Conservation (phyloP, 2,113 vertebrate species). For the Nymphicus hollandicus region DNA sequence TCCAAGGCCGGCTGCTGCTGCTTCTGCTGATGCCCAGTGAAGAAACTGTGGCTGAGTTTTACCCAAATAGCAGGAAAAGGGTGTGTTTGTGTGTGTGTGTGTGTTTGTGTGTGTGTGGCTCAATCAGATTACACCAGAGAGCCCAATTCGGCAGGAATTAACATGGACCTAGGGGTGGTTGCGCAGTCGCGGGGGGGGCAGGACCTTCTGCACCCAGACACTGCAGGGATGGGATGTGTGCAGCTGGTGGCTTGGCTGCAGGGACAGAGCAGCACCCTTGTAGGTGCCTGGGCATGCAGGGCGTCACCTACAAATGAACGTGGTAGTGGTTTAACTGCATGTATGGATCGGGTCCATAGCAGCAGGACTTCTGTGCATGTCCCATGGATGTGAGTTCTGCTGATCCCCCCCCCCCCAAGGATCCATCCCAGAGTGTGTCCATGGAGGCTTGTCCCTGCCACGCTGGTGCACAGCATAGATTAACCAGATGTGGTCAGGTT, state of each 20-base stretch:
- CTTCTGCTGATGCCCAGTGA: neutral
- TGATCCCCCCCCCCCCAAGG: neutral
- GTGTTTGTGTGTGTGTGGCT: neutral
- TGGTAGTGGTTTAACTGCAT: too few species aligned
- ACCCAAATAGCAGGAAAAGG: neutral
- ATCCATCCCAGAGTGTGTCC: neutral
- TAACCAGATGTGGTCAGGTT: neutral
- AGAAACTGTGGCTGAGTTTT: neutral
- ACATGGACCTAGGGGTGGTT: neutral
- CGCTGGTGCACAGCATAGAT: accelerated
- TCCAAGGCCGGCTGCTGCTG: neutral
- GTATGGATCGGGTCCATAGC: accelerated
- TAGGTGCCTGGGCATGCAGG: neutral
- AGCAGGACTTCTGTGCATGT: accelerated
- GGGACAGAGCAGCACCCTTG: neutral
- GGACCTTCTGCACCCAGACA: neutral
- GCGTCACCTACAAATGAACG: accelerated
- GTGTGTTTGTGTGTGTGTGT: neutral
- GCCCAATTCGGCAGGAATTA: neutral
- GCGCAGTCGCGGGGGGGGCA: accelerated
- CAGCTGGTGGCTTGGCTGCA: neutral
- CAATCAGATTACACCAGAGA: neutral
- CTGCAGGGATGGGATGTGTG: accelerated
- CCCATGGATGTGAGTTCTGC: neutral
- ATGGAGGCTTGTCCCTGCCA: neutral